These are phyloP conservation scores for Strigamia maritima DNA, from an alignment of 2,888 invertebrate species.

Conservation along the genomic window DNA sequence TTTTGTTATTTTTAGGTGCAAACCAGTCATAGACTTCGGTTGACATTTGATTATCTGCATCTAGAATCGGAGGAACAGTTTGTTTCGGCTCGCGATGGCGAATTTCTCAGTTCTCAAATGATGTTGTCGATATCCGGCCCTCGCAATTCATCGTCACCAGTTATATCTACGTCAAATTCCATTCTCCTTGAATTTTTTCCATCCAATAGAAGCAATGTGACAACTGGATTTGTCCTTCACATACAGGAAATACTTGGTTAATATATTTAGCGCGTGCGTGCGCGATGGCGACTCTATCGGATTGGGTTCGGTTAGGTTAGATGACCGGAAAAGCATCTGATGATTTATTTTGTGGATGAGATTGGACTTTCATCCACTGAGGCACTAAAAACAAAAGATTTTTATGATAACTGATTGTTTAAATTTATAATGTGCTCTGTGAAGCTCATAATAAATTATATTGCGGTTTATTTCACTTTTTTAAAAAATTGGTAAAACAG, in stretches of 20 bases:
- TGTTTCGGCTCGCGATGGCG: slow-evolving; percentile 21
- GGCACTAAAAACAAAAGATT: no score
- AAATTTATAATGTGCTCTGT: no score
- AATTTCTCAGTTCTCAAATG: slow-evolving; percentile 33
- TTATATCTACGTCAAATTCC: neutral
- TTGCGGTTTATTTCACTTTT: neutral
- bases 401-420: neutral
- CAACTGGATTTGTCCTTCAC: slow-evolving; percentile 8
- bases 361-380: no score
- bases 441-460: no score
- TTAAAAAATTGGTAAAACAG: no score
- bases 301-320: no score
- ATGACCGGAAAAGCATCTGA: no score
- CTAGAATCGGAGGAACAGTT: slow-evolving; percentile 17
- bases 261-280: no score
- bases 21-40: neutral
- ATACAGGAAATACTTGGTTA: slow-evolving; percentile 25
- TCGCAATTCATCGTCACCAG: neutral
- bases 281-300: no score
- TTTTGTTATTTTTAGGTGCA: slow-evolving; percentile 9
- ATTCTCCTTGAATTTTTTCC: slow-evolving; percentile 33
- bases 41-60: slow-evolving; percentile 12
- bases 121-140: neutral
- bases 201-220: neutral
- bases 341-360: no score